A percentile compares a stretch with the other conserved stretches of the same genome.
phyloP scores from a whole-genome alignment of 2,113 vertebrate genomes.

The Podiceps cristatus region DNA sequence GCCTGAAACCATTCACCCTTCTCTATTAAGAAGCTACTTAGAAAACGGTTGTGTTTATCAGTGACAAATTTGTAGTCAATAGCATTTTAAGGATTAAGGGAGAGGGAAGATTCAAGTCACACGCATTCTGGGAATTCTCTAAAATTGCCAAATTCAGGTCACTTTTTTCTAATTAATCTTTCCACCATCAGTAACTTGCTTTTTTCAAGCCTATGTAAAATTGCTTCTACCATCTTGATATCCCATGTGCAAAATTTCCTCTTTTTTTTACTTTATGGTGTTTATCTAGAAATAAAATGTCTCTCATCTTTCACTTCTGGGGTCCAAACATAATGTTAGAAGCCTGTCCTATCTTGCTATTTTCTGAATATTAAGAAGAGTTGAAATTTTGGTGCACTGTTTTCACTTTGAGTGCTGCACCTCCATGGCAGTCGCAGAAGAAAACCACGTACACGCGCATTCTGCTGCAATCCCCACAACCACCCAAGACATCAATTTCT shows the following conservation, averaged over 20 bases:
- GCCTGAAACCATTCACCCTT: not conserved
- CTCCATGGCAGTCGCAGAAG: not conserved
- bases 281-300: not conserved
- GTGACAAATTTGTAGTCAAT: not conserved
- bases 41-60: not conserved
- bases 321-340: not conserved
- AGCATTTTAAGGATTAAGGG: not conserved
- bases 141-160: not conserved
- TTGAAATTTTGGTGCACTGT: not conserved
- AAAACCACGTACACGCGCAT: not conserved
- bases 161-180: slow-evolving; percentile 4
- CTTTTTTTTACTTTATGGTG: not conserved
- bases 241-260: not conserved
- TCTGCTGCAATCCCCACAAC: not conserved
- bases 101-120: not conserved
- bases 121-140: not conserved
- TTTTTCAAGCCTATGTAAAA: not conserved
- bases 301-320: not conserved
- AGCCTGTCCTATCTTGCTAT: not conserved
- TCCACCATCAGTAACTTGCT: not conserved
- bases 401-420: not conserved
- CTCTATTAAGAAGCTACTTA: not conserved
- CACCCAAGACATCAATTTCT: not conserved
- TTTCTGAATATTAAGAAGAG: not conserved
- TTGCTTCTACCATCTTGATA: not conserved